Evolutionary conservation across 1,140 invertebrate genomes (phyloP), one percentile per base, ranked within the genome.

Genomic region (Drosophila subobscura): DNA sequence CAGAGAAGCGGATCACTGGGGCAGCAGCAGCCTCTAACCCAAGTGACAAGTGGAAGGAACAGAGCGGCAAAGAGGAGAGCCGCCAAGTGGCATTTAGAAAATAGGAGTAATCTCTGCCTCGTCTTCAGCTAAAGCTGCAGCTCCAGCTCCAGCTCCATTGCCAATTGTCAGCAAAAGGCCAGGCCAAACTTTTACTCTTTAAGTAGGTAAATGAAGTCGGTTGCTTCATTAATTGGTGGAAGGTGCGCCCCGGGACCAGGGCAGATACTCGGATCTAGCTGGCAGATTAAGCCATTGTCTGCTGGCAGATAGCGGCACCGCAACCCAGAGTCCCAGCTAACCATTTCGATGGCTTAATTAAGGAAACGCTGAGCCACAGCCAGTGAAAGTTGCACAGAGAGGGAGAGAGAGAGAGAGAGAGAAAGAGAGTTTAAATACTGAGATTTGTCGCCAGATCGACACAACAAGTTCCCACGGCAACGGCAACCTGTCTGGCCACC

Each of bases 311-410:
- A 86, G 40, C 57, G 23, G 20, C n/a, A 22, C 27, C 42, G 4
- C 7, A 64, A 64, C 29, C 20, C 41, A 20, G 42, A 66, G 45
- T 52, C 44, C 49, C 44, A 77, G 70, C 74, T 76, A 63, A 47
- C 68, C 73, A 65, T 52, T 61, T 51, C 77, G 73, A 86, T 86
- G 77, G 70, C 83, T 86, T 88, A 86, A 86, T 86, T 86, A 86
- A 80, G 80, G 72, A 75, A 74, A 64, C 63, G 67, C 33, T 22
- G 72, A 20, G 16, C 10, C 57, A 55, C 22, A 10, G 56, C 50
- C 58, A 83, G 79, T 83, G 79, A 83, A 83, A 83, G 79, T 83
- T 77, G 16, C 16, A 49, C 57, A 45, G 46, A 52, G 57, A 33
- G 46, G n/a, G 4, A 55, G 50, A 16, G 33, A 22, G 7, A 20